phyloP scores from a whole-genome alignment of 2,888 invertebrate species.

The Apamea crenata region DNA sequence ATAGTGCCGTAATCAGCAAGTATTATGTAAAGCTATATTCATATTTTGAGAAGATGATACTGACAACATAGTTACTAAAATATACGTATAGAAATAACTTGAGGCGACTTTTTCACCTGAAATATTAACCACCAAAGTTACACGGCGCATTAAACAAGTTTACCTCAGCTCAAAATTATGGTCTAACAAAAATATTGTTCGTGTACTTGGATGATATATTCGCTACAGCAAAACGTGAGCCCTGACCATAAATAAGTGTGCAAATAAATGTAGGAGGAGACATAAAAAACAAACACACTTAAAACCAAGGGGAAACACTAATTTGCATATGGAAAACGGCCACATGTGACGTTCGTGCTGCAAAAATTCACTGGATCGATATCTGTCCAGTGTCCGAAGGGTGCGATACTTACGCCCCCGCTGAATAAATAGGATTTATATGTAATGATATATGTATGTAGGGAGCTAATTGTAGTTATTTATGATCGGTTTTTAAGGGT shows the following conservation, averaged over 20 bases:
- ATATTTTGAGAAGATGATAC: neutral
- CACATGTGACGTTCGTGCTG: slow-evolving; percentile 80
- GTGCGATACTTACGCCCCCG: slow-evolving; percentile 61
- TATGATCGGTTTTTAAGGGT: slow-evolving; percentile 49
- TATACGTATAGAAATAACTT: neutral
- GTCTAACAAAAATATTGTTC: slow-evolving; percentile 14
- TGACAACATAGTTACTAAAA: neutral
- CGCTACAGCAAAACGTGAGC: slow-evolving; percentile 46
- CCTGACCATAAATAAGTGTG: slow-evolving; percentile 57
- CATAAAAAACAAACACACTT: slow-evolving; percentile 87
- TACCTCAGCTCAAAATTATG: slow-evolving; percentile 6
- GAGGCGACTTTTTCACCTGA: neutral
- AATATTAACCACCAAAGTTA: slow-evolving; percentile 3
- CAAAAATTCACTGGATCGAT: slow-evolving; percentile 71
- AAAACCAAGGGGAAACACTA: slow-evolving; percentile 84
- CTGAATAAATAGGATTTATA: slow-evolving; percentile 65
- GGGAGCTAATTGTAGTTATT: slow-evolving; percentile 62
- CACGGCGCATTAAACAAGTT: slow-evolving; percentile 1
- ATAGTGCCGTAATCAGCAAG: neutral
- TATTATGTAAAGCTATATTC: neutral
- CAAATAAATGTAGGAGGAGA: slow-evolving; percentile 71
- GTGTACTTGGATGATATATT: slow-evolving; percentile 50
- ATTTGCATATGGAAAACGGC: slow-evolving; percentile 88
- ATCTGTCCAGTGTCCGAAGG: slow-evolving; percentile 66
- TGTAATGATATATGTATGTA: slow-evolving; percentile 64